A percentile compares a stretch with the other conserved stretches of the same genome.
These are phyloP conservation scores for Balaeniceps rex DNA, from an alignment of 2,113 vertebrate species.

Conservation along the genomic window DNA sequence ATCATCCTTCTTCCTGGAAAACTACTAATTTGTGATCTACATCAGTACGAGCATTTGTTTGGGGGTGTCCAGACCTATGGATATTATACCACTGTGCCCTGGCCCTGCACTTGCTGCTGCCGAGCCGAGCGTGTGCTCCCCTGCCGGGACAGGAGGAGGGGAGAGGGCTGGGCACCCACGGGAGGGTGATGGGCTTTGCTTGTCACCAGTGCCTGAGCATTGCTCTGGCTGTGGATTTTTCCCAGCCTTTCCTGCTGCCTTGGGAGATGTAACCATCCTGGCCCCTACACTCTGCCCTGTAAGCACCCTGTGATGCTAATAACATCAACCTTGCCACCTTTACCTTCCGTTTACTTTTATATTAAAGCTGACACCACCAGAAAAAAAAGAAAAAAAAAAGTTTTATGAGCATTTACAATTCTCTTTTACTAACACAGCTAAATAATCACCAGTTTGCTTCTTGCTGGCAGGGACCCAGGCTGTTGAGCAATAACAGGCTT, in stretches of 20 bases:
- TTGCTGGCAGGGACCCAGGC: constrained; percentile 6
- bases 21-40: neutral
- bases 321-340: neutral
- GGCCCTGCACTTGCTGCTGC: neutral
- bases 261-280: neutral
- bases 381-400: too few species aligned
- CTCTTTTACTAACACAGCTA: neutral
- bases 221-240: neutral
- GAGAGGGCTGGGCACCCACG: rapidly evolving
- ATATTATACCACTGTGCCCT: neutral
- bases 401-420: neutral
- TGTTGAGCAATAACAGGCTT: constrained; percentile 4
- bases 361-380: neutral
- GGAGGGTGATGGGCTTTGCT: neutral
- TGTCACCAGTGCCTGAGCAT: neutral
- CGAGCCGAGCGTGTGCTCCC: neutral
- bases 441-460: neutral
- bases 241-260: neutral
- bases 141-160: neutral
- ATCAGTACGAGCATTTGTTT: neutral
- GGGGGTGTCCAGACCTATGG: neutral
- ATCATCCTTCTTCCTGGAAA: neutral
- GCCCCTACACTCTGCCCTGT: neutral
- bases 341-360: neutral
- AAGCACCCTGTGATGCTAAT: neutral